A percentile compares a stretch with the other conserved stretches of the same genome.
Evolutionary conservation across 2,888 invertebrate genomes (phyloP).

Genomic region (Vandiemenella viatica): DNA sequence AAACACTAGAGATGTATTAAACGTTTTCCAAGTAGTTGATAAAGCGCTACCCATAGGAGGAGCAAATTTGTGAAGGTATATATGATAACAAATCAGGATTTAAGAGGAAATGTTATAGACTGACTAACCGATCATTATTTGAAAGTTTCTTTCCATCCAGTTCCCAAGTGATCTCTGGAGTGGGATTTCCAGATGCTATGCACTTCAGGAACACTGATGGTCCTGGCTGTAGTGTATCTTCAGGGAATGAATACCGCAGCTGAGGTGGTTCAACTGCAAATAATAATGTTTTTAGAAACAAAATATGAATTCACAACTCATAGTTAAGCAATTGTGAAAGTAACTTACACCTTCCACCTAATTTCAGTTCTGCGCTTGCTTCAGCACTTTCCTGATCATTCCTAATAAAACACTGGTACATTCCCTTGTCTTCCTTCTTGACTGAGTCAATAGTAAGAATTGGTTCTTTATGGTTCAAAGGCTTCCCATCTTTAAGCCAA

Average conservation of each 20-base stretch:
- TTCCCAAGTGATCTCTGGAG: constrained; percentile 87
- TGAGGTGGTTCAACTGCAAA: constrained; percentile 70
- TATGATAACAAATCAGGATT: background rate
- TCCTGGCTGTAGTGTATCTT: constrained; percentile 80
- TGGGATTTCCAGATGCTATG: constrained; percentile 86
- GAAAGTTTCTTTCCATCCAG: constrained; percentile 71
- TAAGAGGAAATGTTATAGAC: background rate
- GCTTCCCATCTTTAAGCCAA: constrained; percentile 87
- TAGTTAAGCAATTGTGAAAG: background rate
- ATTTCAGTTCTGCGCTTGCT: constrained; percentile 78
- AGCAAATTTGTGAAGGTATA: background rate
- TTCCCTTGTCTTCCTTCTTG: constrained; percentile 87
- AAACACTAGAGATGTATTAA: no score
- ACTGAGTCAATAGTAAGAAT: constrained; percentile 76
- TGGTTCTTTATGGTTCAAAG: constrained; percentile 66
- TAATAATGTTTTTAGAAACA: constrained; percentile 15
- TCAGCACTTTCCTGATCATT: constrained; percentile 89
- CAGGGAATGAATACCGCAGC: constrained; percentile 73
- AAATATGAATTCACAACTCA: background rate
- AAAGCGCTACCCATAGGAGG: no score
- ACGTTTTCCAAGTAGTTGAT: no score
- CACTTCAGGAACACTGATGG: constrained; percentile 80
- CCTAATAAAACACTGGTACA: constrained; percentile 91
- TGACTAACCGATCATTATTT: constrained; percentile 46
- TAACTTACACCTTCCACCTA: constrained; percentile 72